phyloP scores from a whole-genome alignment of 2,797 vertebrate genomes.

The Eulemur rubriventer region DNA sequence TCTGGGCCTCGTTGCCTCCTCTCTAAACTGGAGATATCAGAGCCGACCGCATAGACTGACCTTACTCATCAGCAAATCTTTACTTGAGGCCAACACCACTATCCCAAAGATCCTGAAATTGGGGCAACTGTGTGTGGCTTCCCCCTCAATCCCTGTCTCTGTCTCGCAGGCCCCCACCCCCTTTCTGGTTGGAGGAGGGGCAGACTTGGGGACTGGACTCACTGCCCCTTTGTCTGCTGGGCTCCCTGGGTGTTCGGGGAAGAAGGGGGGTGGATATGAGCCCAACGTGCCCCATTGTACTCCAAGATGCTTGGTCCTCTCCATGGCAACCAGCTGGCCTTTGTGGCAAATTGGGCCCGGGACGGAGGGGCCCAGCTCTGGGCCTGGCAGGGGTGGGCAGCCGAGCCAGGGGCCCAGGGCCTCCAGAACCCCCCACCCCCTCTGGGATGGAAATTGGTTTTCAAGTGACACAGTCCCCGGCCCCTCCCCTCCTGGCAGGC shows the following conservation, averaged over 20 bases:
- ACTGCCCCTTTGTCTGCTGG: slow-evolving; percentile 58
- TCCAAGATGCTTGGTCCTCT: slow-evolving; percentile 65
- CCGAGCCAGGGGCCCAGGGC: not conserved
- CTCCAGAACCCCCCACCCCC: not conserved
- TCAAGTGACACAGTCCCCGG: not conserved
- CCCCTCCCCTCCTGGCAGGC: not conserved
- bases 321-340: slow-evolving; percentile 64
- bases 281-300: slow-evolving; percentile 53
- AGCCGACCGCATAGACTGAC: not conserved
- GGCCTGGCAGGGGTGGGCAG: not conserved
- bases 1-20: not conserved
- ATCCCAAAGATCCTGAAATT: not conserved
- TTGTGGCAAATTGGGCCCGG: not conserved
- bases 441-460: not conserved
- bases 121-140: not conserved
- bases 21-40: not conserved
- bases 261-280: slow-evolving; percentile 18
- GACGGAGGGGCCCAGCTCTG: slow-evolving; percentile 45
- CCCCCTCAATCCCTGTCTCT: not conserved
- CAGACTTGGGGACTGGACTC: not conserved
- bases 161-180: not conserved
- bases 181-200: slow-evolving; percentile 25
- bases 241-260: slow-evolving; percentile 22
- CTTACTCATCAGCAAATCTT: not conserved
- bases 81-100: not conserved